Percentiles rank a stretch among this genome's conserved stretches.
phyloP scores from a whole-genome alignment of 1,140 invertebrate species.

The Drosophila kanapiae region DNA sequence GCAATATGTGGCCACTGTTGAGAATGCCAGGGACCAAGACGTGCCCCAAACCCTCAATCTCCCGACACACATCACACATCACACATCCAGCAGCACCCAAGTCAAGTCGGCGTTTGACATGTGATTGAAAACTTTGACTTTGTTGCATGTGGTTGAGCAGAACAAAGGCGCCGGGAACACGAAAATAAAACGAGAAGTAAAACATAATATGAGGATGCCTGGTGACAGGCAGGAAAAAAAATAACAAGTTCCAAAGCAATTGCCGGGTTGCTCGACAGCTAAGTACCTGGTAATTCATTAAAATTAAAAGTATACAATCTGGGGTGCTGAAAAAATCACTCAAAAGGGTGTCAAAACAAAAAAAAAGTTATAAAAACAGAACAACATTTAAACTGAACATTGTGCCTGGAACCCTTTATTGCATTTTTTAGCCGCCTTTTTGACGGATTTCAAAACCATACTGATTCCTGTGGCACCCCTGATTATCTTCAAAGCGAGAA shows the following conservation, averaged over 20 bases:
- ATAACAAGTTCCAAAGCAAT: neutral
- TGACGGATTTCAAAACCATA: too few relatives aligned
- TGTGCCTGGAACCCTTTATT: too few relatives aligned
- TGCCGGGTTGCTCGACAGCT: neutral
- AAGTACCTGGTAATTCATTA: neutral
- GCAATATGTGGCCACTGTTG: slow-evolving; percentile 77
- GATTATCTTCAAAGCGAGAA: too few relatives aligned
- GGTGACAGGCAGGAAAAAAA: slow-evolving; percentile 49
- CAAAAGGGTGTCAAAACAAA: too few relatives aligned
- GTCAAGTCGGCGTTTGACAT: slow-evolving; percentile 79
- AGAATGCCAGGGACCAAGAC: slow-evolving; percentile 57
- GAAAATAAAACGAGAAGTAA: slow-evolving; percentile 25
- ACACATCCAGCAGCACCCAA: slow-evolving; percentile 31
- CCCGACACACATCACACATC: slow-evolving; percentile 7
- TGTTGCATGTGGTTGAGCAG: slow-evolving; percentile 68
- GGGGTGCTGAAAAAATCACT: too few relatives aligned
- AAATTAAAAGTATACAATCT: too few relatives aligned
- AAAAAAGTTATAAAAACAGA: too few relatives aligned
- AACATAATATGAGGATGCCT: slow-evolving; percentile 54
- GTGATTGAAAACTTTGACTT: slow-evolving; percentile 84
- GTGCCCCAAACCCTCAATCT: slow-evolving; percentile 16
- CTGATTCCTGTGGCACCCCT: too few relatives aligned
- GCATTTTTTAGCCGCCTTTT: too few relatives aligned
- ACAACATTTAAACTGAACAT: too few relatives aligned
- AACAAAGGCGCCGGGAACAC: slow-evolving; percentile 36